phyloP scores from a whole-genome alignment of 1,140 invertebrate species.

The Dufourea novaeangliae region DNA sequence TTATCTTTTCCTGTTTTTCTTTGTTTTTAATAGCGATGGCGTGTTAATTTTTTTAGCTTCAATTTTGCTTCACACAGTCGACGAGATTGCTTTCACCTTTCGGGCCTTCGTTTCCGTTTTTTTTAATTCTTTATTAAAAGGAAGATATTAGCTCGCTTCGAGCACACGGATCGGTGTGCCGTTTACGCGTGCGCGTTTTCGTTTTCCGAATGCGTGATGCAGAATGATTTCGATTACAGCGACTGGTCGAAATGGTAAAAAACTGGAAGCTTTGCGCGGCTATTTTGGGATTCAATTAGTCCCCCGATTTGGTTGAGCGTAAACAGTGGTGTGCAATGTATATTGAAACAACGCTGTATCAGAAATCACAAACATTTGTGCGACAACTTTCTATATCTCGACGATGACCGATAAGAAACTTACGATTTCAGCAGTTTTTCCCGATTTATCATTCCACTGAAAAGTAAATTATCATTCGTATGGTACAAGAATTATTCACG shows the following conservation, averaged over 20 bases:
- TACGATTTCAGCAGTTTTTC: not conserved
- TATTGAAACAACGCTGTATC: constrained; percentile 12
- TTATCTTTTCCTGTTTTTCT: constrained; percentile 29
- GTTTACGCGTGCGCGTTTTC: not conserved
- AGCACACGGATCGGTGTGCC: not conserved
- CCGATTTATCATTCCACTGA: too few species aligned
- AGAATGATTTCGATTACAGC: not conserved
- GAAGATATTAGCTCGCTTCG: constrained; percentile 7
- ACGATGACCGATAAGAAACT: not conserved
- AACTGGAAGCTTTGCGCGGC: not conserved
- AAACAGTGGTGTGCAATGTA: not conserved
- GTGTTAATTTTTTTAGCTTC: not conserved
- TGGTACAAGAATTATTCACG: too few species aligned
- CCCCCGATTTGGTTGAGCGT: not conserved
- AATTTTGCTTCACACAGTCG: not conserved
- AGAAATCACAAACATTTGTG: not conserved
- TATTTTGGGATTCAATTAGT: not conserved
- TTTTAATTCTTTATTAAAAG: not conserved
- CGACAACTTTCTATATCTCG: not conserved
- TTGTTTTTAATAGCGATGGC: not conserved
- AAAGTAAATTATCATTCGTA: too few species aligned
- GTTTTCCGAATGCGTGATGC: not conserved
- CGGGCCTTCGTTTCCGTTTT: not conserved
- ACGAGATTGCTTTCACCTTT: not conserved
- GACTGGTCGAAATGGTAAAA: constrained; percentile 7